phyloP scores from a whole-genome alignment of 2,797 vertebrate genomes.

The Notolepis coatsorum region DNA sequence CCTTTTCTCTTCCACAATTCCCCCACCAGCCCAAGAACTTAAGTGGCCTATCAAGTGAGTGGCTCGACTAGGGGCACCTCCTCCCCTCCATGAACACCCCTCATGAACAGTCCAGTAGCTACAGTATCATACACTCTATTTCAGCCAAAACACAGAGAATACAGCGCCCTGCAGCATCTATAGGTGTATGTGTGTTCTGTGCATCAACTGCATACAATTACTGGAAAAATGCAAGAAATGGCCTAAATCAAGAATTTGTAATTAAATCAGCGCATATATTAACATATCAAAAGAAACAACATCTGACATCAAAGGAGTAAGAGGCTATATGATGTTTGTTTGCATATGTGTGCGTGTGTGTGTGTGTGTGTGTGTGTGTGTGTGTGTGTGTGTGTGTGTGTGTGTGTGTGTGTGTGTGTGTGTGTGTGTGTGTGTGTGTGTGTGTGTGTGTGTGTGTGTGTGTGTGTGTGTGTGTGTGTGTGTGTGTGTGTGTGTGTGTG shows the following conservation, averaged over 20 bases:
- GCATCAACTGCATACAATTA: constrained; percentile 4
- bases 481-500: constrained; percentile 5
- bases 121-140: too few species aligned
- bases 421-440: neutral
- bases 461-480: constrained; percentile 3
- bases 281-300: constrained; percentile 43
- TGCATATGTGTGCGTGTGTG: neutral
- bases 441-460: constrained; percentile 5
- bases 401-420: constrained; percentile 5
- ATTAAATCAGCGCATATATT: constrained; percentile 44
- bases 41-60: too few species aligned
- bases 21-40: too few species aligned
- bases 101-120: too few species aligned
- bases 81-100: too few species aligned
- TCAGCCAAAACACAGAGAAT: too few species aligned
- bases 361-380: constrained; percentile 5
- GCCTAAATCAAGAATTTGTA: constrained; percentile 33
- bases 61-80: too few species aligned
- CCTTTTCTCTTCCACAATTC: too few species aligned
- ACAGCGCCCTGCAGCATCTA: too few species aligned
- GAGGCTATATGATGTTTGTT: too few species aligned
- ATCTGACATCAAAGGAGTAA: constrained; percentile 45
- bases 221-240: constrained; percentile 11
- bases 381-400: constrained; percentile 3
- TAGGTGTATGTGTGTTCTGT: too few species aligned